Conservation (phyloP, 2,888 invertebrate genomes). For the Yponomeuta sedellus region DNA sequence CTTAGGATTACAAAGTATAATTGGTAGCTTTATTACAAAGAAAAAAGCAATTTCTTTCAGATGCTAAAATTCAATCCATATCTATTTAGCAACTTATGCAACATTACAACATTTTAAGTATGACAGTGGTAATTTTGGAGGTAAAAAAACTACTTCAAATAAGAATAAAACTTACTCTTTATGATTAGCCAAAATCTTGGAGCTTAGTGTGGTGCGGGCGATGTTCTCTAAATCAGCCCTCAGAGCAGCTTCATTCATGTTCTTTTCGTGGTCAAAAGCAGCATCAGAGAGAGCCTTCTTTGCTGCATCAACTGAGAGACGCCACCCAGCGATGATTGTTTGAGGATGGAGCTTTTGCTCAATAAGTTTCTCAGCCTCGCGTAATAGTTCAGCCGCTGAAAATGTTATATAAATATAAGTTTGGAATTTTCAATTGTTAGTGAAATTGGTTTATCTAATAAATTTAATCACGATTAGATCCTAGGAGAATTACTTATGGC, state of each 20-base stretch:
- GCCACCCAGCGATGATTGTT: constrained; percentile 97
- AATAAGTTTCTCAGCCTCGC: constrained; percentile 96
- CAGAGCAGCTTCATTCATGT: constrained; percentile 83
- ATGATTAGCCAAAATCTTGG: constrained; percentile 97
- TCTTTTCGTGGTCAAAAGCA: constrained; percentile 87
- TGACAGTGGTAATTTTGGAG: too few relatives aligned
- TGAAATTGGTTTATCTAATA: too few relatives aligned
- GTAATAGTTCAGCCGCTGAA: constrained; percentile 91
- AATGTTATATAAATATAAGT: constrained; percentile 23
- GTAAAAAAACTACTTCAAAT: too few relatives aligned
- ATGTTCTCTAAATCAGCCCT: constrained; percentile 95
- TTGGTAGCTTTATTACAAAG: too few relatives aligned
- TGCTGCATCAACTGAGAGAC: constrained; percentile 90
- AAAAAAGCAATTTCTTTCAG: too few relatives aligned
- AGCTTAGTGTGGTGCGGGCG: constrained; percentile 97
- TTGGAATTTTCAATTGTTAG: not conserved
- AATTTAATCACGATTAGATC: not conserved
- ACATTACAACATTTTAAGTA: too few relatives aligned
- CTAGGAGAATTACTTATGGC: constrained; percentile 15
- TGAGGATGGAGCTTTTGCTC: constrained; percentile 98
- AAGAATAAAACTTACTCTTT: constrained; percentile 80
- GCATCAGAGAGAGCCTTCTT: constrained; percentile 86
- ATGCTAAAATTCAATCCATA: too few relatives aligned
- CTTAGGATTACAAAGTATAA: too few relatives aligned
- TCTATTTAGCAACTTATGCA: too few relatives aligned